phyloP scores from a whole-genome alignment of 2,113 vertebrate species.

The Columba janthina region DNA sequence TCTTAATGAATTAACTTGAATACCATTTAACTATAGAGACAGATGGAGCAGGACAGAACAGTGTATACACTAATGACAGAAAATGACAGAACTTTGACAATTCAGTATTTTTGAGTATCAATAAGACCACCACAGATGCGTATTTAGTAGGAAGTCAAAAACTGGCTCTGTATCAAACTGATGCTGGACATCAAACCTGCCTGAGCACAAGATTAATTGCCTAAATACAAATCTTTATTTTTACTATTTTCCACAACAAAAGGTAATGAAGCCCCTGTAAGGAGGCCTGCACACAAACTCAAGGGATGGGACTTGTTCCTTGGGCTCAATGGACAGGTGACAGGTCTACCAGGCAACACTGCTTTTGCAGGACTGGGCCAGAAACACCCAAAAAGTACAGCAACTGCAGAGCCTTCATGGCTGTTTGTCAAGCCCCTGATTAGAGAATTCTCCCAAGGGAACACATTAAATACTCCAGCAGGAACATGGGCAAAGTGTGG shows the following conservation, averaged over 20 bases:
- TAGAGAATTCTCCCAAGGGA: not conserved
- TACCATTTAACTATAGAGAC: slow-evolving; percentile 8
- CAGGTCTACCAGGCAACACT: not conserved
- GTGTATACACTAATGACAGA: not conserved
- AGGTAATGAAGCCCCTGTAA: not conserved
- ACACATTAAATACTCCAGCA: not conserved
- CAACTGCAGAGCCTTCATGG: not conserved
- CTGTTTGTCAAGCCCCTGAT: not conserved
- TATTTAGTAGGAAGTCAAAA: not conserved
- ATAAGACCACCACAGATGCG: not conserved
- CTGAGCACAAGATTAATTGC: not conserved
- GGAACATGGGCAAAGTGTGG: not conserved
- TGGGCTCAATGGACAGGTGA: not conserved
- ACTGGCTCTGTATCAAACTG: not conserved
- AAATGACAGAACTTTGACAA: not conserved
- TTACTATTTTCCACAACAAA: not conserved
- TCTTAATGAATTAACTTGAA: slow-evolving; percentile 34
- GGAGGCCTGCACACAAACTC: not conserved
- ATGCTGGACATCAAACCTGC: not conserved
- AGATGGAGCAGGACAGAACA: not conserved
- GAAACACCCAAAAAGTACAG: not conserved
- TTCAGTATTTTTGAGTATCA: not conserved
- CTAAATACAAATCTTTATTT: not conserved
- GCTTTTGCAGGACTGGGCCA: not conserved
- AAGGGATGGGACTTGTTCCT: not conserved